Evolutionary conservation across 2,888 invertebrate genomes (phyloP).

Genomic region (Brachyptera risi): DNA sequence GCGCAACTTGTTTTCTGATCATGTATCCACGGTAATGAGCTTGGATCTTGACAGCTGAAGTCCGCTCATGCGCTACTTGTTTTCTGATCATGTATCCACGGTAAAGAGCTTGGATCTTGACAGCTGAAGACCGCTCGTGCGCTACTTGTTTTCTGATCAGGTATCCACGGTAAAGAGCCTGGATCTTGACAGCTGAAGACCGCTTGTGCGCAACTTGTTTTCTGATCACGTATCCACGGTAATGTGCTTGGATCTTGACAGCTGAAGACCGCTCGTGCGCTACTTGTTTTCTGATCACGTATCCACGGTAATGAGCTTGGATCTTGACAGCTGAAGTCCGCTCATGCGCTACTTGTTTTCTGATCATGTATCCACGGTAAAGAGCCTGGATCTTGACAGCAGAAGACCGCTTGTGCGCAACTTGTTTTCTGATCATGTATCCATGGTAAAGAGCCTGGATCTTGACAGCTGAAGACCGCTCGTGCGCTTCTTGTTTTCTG

Average conservation of each 20-base stretch:
- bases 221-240: slow-evolving; percentile 34
- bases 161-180: not conserved
- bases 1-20: too few species aligned
- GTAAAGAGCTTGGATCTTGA: not conserved
- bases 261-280: slow-evolving; percentile 40
- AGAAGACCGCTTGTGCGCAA: slow-evolving; percentile 39
- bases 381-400: slow-evolving; percentile 44
- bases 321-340: slow-evolving; percentile 11
- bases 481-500: not conserved
- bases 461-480: not conserved
- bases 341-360: not conserved
- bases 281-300: not conserved
- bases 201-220: not conserved
- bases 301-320: slow-evolving; percentile 15
- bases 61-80: slow-evolving; percentile 28
- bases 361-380: slow-evolving; percentile 35
- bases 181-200: not conserved
- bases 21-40: too few species aligned
- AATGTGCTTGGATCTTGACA: slow-evolving; percentile 43
- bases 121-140: not conserved
- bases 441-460: slow-evolving; percentile 16
- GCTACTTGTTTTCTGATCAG: not conserved
- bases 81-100: slow-evolving; percentile 33
- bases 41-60: slow-evolving; percentile 40
- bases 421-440: not conserved